Base-by-base conservation (phyloP, 2,797 vertebrate genomes). In the Threskiornis aethiopicus region DNA sequence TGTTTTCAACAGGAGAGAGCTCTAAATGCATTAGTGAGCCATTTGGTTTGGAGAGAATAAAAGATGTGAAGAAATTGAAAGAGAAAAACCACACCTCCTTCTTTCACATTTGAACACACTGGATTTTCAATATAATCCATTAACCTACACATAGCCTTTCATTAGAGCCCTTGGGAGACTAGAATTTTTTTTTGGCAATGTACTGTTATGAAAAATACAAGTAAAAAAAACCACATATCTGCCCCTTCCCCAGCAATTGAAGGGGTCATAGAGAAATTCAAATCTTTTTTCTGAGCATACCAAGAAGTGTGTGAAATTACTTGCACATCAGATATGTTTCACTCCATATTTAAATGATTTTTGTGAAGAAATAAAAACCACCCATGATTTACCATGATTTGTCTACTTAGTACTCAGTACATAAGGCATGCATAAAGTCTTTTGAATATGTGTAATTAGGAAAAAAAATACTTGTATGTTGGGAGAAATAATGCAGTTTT, bases 121-220 rank as follows among this genome's bases (percentile, higher is more conserved):
- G 72, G 58, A 92, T 96, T 96, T 97, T 96, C 90, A 96, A 44
- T 95, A 75, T 92, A 96, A 95, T 89, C 95, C 92, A 93, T 97
- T 97, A 97, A 94, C 78, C 21, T 94, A 61, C 65, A 72, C 69
- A 20, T 58, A 95, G 82, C 61, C 90, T 97, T 96, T 97, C 84
- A 97, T 97, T 95, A 96, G 65, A 92, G 65, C 73, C 93, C 90
- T 94, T 69, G 71, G 90, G 96, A 96, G 92, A 65, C 46, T 42
- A 75, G 39, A 92, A 89, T 96, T 94, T 96, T 96, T 96, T 96
- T 97, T 96, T 95, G 87, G 87, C 67, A 93, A 69, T 83, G 62
- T 91, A 52, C 87, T 89, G 35, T 94, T 92, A 90, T 41, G 79
- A 96, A 93, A 96, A 92, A 85, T 72, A 54, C 29, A 89, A 94